A percentile compares a stretch with the other conserved stretches of the same genome.
These are phyloP conservation scores for Myiothlypis chrysogaster DNA, from an alignment of 2,797 vertebrate species.

Conservation along the genomic window DNA sequence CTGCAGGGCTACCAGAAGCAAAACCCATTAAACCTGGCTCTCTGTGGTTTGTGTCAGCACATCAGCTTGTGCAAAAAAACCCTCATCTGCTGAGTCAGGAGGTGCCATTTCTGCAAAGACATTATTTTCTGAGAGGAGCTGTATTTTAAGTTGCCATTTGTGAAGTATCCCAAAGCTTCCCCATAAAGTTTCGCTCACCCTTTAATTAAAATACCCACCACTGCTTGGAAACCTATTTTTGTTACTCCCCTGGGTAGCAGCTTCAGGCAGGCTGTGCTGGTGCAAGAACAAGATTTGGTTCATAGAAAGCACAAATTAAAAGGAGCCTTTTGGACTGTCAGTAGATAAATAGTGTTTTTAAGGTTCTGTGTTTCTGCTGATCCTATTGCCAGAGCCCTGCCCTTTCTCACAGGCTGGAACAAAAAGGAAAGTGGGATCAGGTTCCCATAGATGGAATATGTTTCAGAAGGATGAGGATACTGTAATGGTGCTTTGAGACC, in stretches of 20 bases:
- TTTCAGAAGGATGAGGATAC: not conserved
- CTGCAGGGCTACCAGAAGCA: slow-evolving; percentile 15
- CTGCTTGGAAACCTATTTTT: slow-evolving; percentile 75
- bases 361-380: not conserved
- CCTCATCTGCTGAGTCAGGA: slow-evolving; percentile 52
- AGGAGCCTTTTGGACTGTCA: not conserved
- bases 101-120: slow-evolving; percentile 40
- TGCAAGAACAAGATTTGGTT: slow-evolving; percentile 28
- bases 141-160: slow-evolving; percentile 32
- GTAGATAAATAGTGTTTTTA: slow-evolving; percentile 30
- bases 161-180: slow-evolving; percentile 67
- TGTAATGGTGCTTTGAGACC: not conserved
- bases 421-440: not conserved
- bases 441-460: not conserved
- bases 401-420: not conserved
- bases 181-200: slow-evolving; percentile 67
- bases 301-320: slow-evolving; percentile 49
- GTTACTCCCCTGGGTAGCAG: slow-evolving; percentile 68
- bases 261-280: slow-evolving; percentile 59
- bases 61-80: not conserved
- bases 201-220: slow-evolving; percentile 76
- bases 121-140: slow-evolving; percentile 7
- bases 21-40: slow-evolving; percentile 6
- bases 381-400: slow-evolving; percentile 1
- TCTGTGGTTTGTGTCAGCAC: not conserved